These are phyloP conservation scores for Cristatella mucedo DNA, from an alignment of 2,888 invertebrate genomes.

Conservation along the genomic window DNA sequence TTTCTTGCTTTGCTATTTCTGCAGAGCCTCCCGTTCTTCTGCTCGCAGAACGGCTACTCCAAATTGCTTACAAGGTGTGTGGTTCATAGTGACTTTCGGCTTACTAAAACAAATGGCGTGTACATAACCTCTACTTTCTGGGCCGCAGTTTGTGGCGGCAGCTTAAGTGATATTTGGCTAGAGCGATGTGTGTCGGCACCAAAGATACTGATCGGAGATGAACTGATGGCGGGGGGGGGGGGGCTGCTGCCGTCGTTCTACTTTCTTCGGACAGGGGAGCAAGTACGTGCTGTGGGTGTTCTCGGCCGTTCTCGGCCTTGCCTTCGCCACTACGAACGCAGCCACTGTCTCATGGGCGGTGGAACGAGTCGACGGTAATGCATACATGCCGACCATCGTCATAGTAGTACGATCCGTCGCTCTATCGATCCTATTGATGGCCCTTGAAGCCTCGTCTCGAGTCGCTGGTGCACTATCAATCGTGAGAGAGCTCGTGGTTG, in stretches of 20 bases:
- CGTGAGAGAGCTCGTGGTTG: too few relatives aligned
- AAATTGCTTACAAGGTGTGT: conserved; percentile 5
- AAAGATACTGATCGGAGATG: background rate
- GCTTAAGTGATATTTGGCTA: conserved; percentile 3
- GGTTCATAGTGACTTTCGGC: background rate
- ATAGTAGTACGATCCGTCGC: too few relatives aligned
- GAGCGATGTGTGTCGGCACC: background rate
- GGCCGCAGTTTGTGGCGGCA: conserved; percentile 7
- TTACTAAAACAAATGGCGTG: conserved; percentile 3
- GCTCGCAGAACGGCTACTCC: conserved; percentile 1
- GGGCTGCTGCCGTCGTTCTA: background rate
- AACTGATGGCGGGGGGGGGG: background rate
- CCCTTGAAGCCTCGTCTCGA: too few relatives aligned
- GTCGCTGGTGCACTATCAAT: too few relatives aligned
- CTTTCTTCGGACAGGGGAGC: background rate
- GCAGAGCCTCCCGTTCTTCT: conserved; percentile 4
- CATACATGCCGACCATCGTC: too few relatives aligned
- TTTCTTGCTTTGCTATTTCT: background rate
- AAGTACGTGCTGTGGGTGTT: background rate
- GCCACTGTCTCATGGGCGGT: conserved; percentile 2
- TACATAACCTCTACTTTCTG: conserved; percentile 4
- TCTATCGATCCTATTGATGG: too few relatives aligned
- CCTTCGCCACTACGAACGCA: background rate
- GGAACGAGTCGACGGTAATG: too few relatives aligned
- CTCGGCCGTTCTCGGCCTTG: background rate